These are phyloP conservation scores for Artibeus jamaicensis DNA, from an alignment of 2,797 vertebrate genomes.

Conservation along the genomic window DNA sequence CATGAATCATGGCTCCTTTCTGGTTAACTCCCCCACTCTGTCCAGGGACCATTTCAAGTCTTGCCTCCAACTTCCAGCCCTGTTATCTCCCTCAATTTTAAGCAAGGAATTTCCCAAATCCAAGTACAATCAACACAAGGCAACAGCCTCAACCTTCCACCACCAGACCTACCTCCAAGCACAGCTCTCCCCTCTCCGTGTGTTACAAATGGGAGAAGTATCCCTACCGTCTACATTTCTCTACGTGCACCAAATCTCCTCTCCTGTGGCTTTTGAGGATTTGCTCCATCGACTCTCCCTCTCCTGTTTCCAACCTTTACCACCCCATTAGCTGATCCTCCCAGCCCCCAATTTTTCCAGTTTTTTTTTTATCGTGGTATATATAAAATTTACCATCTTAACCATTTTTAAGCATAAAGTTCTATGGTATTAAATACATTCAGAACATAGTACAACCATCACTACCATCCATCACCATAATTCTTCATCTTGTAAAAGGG, in stretches of 20 bases:
- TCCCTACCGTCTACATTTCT: not conserved
- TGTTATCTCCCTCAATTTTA: not conserved
- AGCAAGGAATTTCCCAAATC: not conserved
- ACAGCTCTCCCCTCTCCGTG: not conserved
- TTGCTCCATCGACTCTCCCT: not conserved
- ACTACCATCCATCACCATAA: not conserved
- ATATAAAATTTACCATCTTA: not conserved
- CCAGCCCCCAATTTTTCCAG: not conserved
- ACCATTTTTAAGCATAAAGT: not conserved
- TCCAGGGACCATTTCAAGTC: not conserved
- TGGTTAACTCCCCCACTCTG: not conserved
- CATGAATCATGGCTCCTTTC: not conserved
- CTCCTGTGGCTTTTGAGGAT: not conserved
- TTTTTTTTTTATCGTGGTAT: not conserved
- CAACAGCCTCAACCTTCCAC: not conserved
- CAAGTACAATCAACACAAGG: not conserved
- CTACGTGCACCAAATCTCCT: not conserved
- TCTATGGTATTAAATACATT: not conserved
- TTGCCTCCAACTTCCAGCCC: not conserved
- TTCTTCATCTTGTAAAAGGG: not conserved
- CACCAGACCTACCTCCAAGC: not conserved
- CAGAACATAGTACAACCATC: not conserved
- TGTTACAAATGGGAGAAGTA: not conserved
- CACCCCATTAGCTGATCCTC: not conserved
- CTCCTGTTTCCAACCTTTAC: not conserved